These are phyloP conservation scores for Himantopus leucocephalus DNA, from an alignment of 2,113 vertebrate species.

Conservation along the genomic window DNA sequence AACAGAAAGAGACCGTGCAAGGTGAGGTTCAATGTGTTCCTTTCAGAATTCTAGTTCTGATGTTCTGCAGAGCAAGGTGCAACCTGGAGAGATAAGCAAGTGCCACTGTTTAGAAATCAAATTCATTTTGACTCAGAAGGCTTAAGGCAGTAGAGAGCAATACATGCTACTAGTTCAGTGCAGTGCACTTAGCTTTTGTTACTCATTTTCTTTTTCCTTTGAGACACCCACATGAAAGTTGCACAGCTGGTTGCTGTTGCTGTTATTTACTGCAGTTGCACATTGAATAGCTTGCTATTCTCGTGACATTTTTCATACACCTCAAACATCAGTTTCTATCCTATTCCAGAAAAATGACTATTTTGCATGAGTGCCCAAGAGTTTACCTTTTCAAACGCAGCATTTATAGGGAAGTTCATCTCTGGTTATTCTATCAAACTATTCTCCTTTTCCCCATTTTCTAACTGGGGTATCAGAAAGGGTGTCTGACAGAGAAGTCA, in stretches of 20 bases:
- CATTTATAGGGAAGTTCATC: not conserved
- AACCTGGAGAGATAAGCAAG: not conserved
- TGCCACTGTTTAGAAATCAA: not conserved
- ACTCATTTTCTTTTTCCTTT: not conserved
- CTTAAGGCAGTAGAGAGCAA: not conserved
- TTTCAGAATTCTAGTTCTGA: slow-evolving; percentile 5
- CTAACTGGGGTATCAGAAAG: not conserved
- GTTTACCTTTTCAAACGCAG: not conserved
- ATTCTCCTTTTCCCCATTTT: not conserved
- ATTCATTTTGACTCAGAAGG: not conserved
- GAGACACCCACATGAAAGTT: not conserved
- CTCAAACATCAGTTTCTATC: not conserved
- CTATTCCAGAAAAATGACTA: not conserved
- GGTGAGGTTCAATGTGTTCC: not conserved
- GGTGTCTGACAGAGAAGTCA: not conserved
- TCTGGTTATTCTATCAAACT: not conserved
- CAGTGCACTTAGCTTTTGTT: not conserved
- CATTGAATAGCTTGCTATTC: not conserved
- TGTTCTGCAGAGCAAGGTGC: not conserved
- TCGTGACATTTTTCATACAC: not conserved
- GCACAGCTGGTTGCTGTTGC: not conserved
- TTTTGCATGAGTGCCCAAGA: not conserved
- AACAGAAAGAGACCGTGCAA: not conserved
- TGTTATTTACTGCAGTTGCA: not conserved
- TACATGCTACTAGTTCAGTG: not conserved